These are phyloP conservation scores for Jaculus jaculus DNA, from an alignment of 2,113 vertebrate genomes.

Conservation along the genomic window DNA sequence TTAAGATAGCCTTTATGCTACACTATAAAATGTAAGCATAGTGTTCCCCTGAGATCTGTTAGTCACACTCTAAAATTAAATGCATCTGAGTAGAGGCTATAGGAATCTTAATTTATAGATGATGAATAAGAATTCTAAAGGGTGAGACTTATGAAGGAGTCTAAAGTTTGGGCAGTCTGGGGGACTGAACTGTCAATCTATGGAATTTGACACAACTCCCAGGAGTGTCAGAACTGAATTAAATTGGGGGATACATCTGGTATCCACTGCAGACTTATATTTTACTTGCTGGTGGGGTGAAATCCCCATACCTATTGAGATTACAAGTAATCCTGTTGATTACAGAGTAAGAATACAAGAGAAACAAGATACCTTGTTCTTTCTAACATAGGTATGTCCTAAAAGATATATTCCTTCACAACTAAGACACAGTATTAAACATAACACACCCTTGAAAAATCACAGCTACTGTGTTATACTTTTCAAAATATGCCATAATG, in stretches of 20 bases:
- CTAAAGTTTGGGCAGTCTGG: background rate
- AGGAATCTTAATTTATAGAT: background rate
- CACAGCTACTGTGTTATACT: background rate
- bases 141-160: background rate
- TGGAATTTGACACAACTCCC: background rate
- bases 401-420: conserved; percentile 52
- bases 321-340: background rate
- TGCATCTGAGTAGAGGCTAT: background rate
- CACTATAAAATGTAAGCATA: background rate
- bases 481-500: background rate
- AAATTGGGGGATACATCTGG: background rate
- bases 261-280: background rate
- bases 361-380: background rate
- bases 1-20: background rate
- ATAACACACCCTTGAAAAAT: background rate
- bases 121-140: background rate
- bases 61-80: background rate
- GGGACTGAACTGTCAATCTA: background rate
- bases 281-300: background rate
- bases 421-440: conserved; percentile 52
- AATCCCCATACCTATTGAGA: background rate
- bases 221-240: background rate
- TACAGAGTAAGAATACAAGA: background rate
- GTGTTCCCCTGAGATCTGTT: background rate
- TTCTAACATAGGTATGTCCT: background rate